Evolutionary conservation across 2,797 vertebrate genomes (phyloP).

Genomic region (Adrianichthys oophorus): DNA sequence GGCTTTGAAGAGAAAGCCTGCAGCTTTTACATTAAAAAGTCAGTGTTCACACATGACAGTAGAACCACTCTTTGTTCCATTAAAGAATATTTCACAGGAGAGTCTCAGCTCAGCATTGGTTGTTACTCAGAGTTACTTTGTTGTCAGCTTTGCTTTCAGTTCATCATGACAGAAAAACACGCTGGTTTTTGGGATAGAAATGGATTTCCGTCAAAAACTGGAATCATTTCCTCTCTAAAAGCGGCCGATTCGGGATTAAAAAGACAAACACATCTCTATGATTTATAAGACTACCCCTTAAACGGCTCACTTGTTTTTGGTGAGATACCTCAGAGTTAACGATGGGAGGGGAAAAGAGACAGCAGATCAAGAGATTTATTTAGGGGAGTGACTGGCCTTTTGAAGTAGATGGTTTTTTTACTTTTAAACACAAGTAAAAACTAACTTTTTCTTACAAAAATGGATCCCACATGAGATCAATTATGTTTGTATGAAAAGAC

Average conservation of each 20-base stretch:
- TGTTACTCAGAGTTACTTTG: conserved; percentile 52
- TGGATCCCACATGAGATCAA: conserved; percentile 38
- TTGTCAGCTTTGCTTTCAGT: conserved; percentile 44
- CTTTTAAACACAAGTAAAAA: conserved; percentile 40
- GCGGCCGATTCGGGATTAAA: neutral
- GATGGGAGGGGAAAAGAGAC: conserved; percentile 11
- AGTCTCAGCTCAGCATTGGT: conserved; percentile 32
- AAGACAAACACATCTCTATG: neutral
- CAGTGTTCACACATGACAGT: conserved; percentile 8
- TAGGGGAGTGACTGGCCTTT: conserved; percentile 30
- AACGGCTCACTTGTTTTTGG: conserved; percentile 52
- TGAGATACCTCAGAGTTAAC: conserved; percentile 35
- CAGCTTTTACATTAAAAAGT: conserved; percentile 14
- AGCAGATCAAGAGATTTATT: conserved; percentile 14
- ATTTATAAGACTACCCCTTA: conserved; percentile 35
- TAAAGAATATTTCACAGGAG: conserved; percentile 13
- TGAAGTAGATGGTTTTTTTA: conserved; percentile 33
- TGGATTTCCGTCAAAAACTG: conserved; percentile 48
- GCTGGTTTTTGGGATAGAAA: conserved; percentile 37
- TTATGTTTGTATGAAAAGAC: conserved; percentile 24
- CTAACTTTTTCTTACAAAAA: conserved; percentile 31
- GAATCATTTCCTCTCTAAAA: conserved; percentile 46
- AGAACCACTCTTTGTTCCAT: conserved; percentile 14
- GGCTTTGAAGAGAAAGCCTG: conserved; percentile 5
- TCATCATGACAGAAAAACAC: conserved; percentile 31